Base-by-base conservation (phyloP, 2,888 invertebrate species). In the Athripsodes cinereus region DNA sequence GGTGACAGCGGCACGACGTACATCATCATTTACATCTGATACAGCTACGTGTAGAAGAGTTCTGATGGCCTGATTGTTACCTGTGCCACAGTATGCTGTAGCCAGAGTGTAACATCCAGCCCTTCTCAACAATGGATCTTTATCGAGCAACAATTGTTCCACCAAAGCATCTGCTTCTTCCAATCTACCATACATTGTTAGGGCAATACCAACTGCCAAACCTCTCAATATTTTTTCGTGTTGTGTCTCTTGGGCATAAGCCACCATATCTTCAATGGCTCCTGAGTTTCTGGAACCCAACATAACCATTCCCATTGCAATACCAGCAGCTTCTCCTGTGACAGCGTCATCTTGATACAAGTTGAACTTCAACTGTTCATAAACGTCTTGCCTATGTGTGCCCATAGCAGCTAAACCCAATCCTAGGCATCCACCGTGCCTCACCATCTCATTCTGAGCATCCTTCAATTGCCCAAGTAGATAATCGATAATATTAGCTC, bases 221-320 rank as follows among this genome's bases (percentile, higher is more conserved):
- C 99, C 99, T 47, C 99, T 86, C 58, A 98, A 80, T 69, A 99
- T 99, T 75, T 99, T 99, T 72, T 99, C 99, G 71, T 99, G 99
- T 71, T 95, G 94, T 47, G 96, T 96, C 71, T 96, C 96, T 73
- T 92, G 91, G 16, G 94, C 94, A 71, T 92, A 92, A 1, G 93
- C 90, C 49, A 94, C 92, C 95, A 96, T 96, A 70, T 96, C 95
- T 72, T 92, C 89, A 64, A 96, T 92, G 2, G 93, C 91, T 61
- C 87, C 84, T 0, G 89, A 85, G 68, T 92, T 86, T 70, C 96
- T 91, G 0, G 97, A 96, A 1, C 98, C 99, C 66, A 98, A 77
- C 98, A 98, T 98, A 0, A 98, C 96, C 85, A 99, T 89, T 50
- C 99, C 99, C 96, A 99, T 98, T 1, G 96, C 96, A 65, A 99